Evolutionary conservation across 2,113 vertebrate genomes (phyloP).

Genomic region (Ammodytes marinus): DNA sequence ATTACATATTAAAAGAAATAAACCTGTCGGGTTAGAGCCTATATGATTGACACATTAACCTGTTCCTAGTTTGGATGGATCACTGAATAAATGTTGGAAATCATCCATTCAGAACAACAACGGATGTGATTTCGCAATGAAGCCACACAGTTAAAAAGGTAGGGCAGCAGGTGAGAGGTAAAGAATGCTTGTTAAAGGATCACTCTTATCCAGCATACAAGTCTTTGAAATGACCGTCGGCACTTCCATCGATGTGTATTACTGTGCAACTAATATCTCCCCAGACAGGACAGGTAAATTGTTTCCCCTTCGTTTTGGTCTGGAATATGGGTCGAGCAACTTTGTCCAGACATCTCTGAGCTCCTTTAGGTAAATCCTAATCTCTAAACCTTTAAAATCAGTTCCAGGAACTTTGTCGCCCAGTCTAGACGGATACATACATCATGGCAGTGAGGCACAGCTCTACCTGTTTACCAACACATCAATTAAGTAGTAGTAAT

Average conservation of each 20-base stretch:
- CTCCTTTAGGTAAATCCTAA: conserved; percentile 58
- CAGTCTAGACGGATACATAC: not conserved
- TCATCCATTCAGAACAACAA: conserved; percentile 43
- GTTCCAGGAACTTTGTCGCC: conserved; percentile 27
- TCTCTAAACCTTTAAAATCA: conserved; percentile 60
- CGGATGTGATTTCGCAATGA: not conserved
- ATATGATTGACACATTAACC: conserved; percentile 15
- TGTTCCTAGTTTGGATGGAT: conserved; percentile 26
- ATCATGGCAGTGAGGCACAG: not conserved
- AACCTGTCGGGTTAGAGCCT: not conserved
- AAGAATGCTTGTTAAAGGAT: not conserved
- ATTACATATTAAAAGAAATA: not conserved
- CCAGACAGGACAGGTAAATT: not conserved
- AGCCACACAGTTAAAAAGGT: not conserved
- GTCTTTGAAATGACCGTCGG: not conserved
- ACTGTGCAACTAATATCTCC: not conserved
- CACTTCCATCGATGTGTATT: not conserved
- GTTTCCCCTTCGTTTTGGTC: not conserved
- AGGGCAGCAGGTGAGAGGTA: not conserved
- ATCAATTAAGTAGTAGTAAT: not conserved
- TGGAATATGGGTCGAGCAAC: conserved; percentile 43
- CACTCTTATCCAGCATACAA: not conserved
- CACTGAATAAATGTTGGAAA: conserved; percentile 25
- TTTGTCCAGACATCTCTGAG: conserved; percentile 41
- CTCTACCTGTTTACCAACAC: conserved; percentile 6